Percentiles rank a stretch among this genome's conserved stretches.
phyloP scores from a whole-genome alignment of 2,113 vertebrate species.

The Toxostoma redivivum region DNA sequence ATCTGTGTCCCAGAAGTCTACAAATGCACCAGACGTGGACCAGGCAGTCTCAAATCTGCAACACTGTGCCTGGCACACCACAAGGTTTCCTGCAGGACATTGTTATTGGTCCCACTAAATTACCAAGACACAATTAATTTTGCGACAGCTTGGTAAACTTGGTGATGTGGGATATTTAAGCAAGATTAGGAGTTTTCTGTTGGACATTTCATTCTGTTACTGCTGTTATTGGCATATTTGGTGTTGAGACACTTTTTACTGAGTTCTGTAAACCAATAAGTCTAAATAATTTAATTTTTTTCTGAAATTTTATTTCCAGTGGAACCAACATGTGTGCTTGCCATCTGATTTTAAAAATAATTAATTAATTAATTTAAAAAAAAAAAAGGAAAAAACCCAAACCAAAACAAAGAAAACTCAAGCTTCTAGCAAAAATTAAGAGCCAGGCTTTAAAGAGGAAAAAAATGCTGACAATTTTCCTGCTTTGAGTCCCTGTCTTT shows the following conservation, averaged over 20 bases:
- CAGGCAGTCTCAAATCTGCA: not conserved
- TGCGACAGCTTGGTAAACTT: not conserved
- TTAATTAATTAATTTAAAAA: too few species aligned
- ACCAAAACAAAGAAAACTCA: fast-evolving
- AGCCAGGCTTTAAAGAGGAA: not conserved
- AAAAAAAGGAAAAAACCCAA: too few species aligned
- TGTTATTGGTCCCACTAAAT: not conserved
- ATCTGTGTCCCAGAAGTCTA: not conserved
- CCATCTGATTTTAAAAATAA: not conserved
- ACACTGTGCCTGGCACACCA: not conserved
- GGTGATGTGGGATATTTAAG: not conserved
- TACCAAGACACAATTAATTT: not conserved
- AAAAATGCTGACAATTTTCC: not conserved
- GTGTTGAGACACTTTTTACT: not conserved
- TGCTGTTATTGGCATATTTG: not conserved
- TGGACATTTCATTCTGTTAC: not conserved
- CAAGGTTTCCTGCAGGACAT: not conserved
- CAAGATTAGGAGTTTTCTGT: not conserved
- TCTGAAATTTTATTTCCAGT: not conserved
- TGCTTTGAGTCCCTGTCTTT: not conserved
- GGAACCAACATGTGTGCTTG: not conserved
- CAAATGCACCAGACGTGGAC: not conserved
- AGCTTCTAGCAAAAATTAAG: not conserved
- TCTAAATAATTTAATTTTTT: not conserved
- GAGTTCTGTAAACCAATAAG: not conserved